A percentile compares a stretch with the other conserved stretches of the same genome.
Evolutionary conservation across 2,797 vertebrate genomes (phyloP).

Genomic region (Rachycentron canadum): DNA sequence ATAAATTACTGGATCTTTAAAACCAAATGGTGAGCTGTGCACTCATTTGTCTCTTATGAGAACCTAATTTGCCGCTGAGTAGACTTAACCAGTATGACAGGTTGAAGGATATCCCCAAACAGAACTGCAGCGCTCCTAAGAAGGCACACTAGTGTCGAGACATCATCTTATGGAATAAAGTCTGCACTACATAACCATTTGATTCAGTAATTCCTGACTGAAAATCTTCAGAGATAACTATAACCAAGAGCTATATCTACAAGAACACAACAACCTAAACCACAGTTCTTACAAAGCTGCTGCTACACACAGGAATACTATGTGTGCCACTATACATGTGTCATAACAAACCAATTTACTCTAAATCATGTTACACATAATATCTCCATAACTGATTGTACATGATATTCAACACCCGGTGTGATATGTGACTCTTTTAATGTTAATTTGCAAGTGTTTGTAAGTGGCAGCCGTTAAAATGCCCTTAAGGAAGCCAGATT

Average conservation of each 20-base stretch:
- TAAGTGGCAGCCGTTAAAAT: conserved; percentile 5
- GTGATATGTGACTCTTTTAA: conserved; percentile 15
- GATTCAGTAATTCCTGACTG: background rate
- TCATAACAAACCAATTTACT: conserved; percentile 9
- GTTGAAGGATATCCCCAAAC: conserved; percentile 32
- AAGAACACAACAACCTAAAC: background rate
- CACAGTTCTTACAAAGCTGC: background rate
- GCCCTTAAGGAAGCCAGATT: conserved; percentile 59
- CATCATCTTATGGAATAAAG: background rate
- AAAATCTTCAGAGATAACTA: background rate
- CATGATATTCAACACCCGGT: conserved; percentile 6
- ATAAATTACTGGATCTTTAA: background rate
- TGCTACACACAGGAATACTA: background rate
- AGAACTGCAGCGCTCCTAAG: background rate
- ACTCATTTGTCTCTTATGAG: conserved; percentile 11
- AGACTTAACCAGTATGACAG: conserved; percentile 38
- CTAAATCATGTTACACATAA: background rate
- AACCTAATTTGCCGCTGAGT: conserved; percentile 3
- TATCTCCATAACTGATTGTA: background rate
- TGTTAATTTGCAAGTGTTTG: conserved; percentile 9
- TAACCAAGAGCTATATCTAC: too few relatives aligned
- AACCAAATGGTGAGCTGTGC: background rate
- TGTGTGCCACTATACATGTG: background rate
- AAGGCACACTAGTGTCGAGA: background rate
- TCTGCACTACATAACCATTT: background rate